Evolutionary conservation across 1,140 invertebrate genomes (phyloP).

Genomic region (Drosophila orosa): DNA sequence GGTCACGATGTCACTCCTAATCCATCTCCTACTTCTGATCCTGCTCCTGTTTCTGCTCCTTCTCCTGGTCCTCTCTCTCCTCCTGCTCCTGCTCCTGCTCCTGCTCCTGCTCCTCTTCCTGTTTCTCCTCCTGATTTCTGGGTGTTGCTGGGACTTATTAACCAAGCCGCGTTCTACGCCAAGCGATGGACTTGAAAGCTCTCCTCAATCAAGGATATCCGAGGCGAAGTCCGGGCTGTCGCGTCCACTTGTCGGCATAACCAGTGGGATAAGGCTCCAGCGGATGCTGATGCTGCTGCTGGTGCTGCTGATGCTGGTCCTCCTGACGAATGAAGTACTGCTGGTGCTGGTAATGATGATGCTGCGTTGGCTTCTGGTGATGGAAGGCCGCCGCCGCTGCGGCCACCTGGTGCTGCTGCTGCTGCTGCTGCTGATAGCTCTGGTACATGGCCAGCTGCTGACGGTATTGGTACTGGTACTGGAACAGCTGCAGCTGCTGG

Average conservation of each 20-base stretch:
- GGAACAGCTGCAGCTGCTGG: constrained; percentile 24
- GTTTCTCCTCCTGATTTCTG: not conserved
- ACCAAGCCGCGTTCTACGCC: constrained; percentile 15
- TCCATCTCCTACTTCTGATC: not conserved
- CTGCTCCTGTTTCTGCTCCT: too few species aligned
- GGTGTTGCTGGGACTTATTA: not conserved
- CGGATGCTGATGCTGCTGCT: not conserved
- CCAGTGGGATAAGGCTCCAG: not conserved
- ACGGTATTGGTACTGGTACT: constrained; percentile 4
- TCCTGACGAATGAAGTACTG: constrained; percentile 3
- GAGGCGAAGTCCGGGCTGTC: constrained; percentile 2
- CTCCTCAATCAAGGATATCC: not conserved
- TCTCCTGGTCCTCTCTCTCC: not conserved
- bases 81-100: not conserved
- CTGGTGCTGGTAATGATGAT: not conserved
- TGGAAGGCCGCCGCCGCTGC: constrained; percentile 1
- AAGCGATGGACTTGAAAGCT: constrained; percentile 5
- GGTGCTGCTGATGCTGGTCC: not conserved
- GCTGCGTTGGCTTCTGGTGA: constrained; percentile 2
- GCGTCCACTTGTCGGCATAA: constrained; percentile 8
- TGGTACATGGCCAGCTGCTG: constrained; percentile 14
- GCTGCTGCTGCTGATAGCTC: constrained; percentile 4
- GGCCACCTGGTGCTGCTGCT: too few species aligned
- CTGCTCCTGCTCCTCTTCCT: not conserved
- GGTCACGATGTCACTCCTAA: not conserved